Evolutionary conservation across 37 sponge, comb jelly and placozoan genomes (phyloP), one percentile per base, ranked within the genome.

Genomic region (Aphrocallistes beatrix): DNA sequence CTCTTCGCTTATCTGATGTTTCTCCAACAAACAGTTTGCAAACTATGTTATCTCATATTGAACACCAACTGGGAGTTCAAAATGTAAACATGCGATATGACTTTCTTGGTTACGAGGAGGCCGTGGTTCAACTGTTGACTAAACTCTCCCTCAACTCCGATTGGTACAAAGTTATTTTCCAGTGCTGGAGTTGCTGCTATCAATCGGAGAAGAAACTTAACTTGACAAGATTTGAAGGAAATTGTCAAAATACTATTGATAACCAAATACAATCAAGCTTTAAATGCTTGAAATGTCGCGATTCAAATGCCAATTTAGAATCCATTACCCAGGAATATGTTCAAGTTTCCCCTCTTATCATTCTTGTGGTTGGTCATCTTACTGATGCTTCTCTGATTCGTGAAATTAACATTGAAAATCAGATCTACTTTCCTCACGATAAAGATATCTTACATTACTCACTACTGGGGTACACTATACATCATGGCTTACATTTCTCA

Each of bases 271-370:
- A n/a, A n/a, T n/a, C 75, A 3, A 60, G 75, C 3, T 60, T 60
- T 60, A 60, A 30, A 3, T 60, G 75, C n/a, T 60, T 60, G n/a
- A 60, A 60, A 60, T 60, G 75, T 28, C 75, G 75, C 10, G 75
- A 60, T 30, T 30, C 75, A 32, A 13, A 19, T 60, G 75, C 75
- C 10, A 60, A 60, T 60, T 25, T 60, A 25, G 75, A 60, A 30
- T 6, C 28, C 28, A 60, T 60, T 25, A 25, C 75, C 10, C 32
- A 25, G 25, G 75, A 60, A 60, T 60, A 25, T 60, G n/a, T 13
- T 60, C 6, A 60, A 60, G 28, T 60, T 25, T 25, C 75, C 10
- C 75, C 75, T 28, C 75, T 60, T 13, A 6, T 60, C 34, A 60
- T 60, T 60, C 8, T 60, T 1, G 75, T 25, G n/a, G 75, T 60